Evolutionary conservation across 1,140 invertebrate species (phyloP), one percentile per base, ranked within the genome.

Genomic region (Ganaspis sp.): DNA sequence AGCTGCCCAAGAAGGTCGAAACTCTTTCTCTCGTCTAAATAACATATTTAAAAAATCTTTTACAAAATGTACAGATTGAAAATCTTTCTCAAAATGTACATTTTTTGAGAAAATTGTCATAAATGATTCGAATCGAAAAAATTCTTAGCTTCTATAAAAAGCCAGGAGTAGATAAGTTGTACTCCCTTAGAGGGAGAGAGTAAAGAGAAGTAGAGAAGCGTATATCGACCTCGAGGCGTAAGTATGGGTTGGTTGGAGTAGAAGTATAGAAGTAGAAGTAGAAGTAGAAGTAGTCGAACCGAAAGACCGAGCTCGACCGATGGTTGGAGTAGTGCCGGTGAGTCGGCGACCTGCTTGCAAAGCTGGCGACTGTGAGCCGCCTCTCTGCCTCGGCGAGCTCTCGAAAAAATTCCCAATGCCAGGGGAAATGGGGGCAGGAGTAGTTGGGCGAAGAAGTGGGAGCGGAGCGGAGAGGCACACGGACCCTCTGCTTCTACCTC

Each of bases 211-310:
- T 23, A 77, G 78, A 76, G 76, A 42, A 83, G 84, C 85, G 87
- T 88, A 82, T 89, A 90, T 89, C 88, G 88, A 89, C 87, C 87
- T 86, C 85, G 83, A 78, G 45, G 23, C 71, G 83, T 86, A 83
- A 85, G 83, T 85, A 82, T 85, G 83, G 81, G 84, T 77, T 70
- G 76, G 76, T 75, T 70, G 76, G 73, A 80, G 80, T 78, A 58
- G 71, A n/a, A 82, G 74, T 77, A 74, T 76, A 78, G 74, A n/a
- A n/a, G n/a, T n/a, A 49, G 77, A 69, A 80, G 38, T 54, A 64
- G 58, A 34, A 64, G 58, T 64, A 64, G 58, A 64, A 64, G 58
- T 64, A 64, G 58, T 29, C 58, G 58, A 64, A 64, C 58, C 58
- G 26, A 64, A 64, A 64, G 58, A 29, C 12, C 58, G 58, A 64